Percentiles rank a stretch among this genome's conserved stretches.
These are phyloP conservation scores for Dastarcus helophoroides DNA, from an alignment of 2,888 invertebrate species.

Conservation along the genomic window DNA sequence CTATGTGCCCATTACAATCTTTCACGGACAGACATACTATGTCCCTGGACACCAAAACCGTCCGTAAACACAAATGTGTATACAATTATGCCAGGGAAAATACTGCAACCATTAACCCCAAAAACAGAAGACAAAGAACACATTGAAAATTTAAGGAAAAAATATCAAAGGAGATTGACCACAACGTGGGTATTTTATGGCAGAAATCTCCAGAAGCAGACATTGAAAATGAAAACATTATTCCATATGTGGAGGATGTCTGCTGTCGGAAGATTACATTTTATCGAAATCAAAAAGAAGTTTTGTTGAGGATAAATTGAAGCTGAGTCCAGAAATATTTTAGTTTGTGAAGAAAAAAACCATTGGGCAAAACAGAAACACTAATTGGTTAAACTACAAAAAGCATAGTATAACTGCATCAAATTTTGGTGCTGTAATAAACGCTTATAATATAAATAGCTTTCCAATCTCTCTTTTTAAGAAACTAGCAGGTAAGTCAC, in stretches of 20 bases:
- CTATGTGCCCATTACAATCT: slow-evolving; percentile 9
- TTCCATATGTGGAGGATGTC: slow-evolving; percentile 4
- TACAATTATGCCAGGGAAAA: no score
- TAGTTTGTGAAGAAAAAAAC: slow-evolving; percentile 6
- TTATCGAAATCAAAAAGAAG: no score
- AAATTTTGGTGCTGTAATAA: slow-evolving; percentile 10
- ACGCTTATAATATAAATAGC: slow-evolving; percentile 7
- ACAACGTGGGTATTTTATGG: slow-evolving; percentile 7
- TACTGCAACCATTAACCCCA: no score
- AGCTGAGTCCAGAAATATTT: no score
- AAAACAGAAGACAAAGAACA: no score
- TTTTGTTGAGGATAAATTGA: not conserved
- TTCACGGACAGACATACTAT: slow-evolving; percentile 8
- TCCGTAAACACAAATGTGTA: not conserved
- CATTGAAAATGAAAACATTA: not conserved
- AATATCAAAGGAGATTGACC: no score
- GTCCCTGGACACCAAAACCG: slow-evolving; percentile 10
- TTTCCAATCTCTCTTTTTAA: slow-evolving; percentile 7
- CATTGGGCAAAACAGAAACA: slow-evolving; percentile 10
- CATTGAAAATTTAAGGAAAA: no score
- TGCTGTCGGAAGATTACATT: slow-evolving; percentile 5
- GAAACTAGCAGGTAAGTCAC: no score
- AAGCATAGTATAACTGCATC: slow-evolving; percentile 12
- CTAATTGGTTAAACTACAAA: slow-evolving; percentile 11
- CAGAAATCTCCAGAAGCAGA: slow-evolving; percentile 2